Conservation (phyloP, 2,888 invertebrate species). For the Amphimallon solstitiale region DNA sequence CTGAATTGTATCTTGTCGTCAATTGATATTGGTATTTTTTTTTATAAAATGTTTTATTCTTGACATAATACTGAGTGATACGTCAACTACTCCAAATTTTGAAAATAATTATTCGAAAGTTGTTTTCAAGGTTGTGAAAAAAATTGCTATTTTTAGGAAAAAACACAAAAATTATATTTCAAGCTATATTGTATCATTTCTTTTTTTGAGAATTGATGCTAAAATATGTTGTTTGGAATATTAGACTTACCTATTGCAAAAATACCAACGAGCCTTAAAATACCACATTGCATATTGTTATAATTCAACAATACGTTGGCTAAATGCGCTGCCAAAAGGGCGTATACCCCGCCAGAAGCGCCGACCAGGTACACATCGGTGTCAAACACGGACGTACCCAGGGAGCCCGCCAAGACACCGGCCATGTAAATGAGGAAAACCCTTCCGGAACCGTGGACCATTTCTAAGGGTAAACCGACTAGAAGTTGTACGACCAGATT, state of each 20-base stretch:
- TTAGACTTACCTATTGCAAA: slow-evolving; percentile 83
- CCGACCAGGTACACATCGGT: slow-evolving; percentile 95
- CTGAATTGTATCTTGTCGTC: no score
- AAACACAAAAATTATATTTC: no score
- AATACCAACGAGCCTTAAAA: slow-evolving; percentile 88
- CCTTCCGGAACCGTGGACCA: slow-evolving; percentile 93
- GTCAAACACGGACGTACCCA: slow-evolving; percentile 92
- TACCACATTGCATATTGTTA: slow-evolving; percentile 94
- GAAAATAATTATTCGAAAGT: no score
- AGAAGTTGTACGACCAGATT: slow-evolving; percentile 93
- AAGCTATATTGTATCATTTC: no score
- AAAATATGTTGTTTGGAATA: neutral
- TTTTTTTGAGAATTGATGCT: no score
- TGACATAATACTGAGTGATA: no score
- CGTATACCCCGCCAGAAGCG: slow-evolving; percentile 97
- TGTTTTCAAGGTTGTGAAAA: no score
- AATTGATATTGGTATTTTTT: neutral
- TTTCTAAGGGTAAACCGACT: slow-evolving; percentile 93
- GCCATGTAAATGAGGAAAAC: slow-evolving; percentile 91
- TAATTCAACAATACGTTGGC: slow-evolving; percentile 96
- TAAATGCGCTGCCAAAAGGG: slow-evolving; percentile 93
- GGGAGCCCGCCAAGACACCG: slow-evolving; percentile 88
- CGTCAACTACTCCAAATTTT: no score
- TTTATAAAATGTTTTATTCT: neutral
- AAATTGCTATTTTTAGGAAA: no score